Percentiles rank a stretch among this genome's conserved stretches.
Evolutionary conservation across 92 coral and sea anemone genomes (phyloP).

Genomic region (Siderastrea siderea): DNA sequence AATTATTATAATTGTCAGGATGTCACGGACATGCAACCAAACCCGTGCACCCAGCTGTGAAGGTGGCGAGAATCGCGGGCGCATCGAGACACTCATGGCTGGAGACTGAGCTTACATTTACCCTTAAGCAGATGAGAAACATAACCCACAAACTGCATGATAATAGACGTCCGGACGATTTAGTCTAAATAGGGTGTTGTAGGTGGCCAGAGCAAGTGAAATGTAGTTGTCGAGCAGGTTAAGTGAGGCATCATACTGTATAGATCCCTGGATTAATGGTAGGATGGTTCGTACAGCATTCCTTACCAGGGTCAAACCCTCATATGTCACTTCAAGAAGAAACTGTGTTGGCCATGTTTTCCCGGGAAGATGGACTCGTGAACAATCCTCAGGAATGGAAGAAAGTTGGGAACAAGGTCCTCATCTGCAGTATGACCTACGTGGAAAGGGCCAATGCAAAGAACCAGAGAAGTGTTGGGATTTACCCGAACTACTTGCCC

Average conservation of each 20-base stretch:
- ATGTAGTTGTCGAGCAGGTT: constrained; percentile 38
- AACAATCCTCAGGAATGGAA: constrained; percentile 28
- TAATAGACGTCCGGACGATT: constrained; percentile 40
- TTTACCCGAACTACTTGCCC: neutral
- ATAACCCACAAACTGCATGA: constrained; percentile 38
- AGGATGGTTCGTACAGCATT: constrained; percentile 9
- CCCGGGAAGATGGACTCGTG: constrained; percentile 56
- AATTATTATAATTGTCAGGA: too few species aligned
- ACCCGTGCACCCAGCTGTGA: too few species aligned
- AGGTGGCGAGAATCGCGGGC: too few species aligned
- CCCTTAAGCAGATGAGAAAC: constrained; percentile 42
- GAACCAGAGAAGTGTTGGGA: constrained; percentile 45
- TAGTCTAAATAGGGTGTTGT: constrained; percentile 41
- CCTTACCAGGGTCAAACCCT: constrained; percentile 50
- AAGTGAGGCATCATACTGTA: constrained; percentile 38
- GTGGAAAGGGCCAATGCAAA: constrained; percentile 59
- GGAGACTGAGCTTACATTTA: too few species aligned
- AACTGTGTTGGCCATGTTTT: constrained; percentile 62
- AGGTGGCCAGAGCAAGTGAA: constrained; percentile 43
- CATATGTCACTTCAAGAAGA: constrained; percentile 49
- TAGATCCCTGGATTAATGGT: constrained; percentile 26
- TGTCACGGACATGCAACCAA: neutral
- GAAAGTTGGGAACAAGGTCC: constrained; percentile 38
- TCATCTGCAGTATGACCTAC: constrained; percentile 59
- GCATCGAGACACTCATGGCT: too few species aligned